Evolutionary conservation across 2,888 invertebrate species (phyloP), one percentile per base, ranked within the genome.

Genomic region (Thymelicus acteon): DNA sequence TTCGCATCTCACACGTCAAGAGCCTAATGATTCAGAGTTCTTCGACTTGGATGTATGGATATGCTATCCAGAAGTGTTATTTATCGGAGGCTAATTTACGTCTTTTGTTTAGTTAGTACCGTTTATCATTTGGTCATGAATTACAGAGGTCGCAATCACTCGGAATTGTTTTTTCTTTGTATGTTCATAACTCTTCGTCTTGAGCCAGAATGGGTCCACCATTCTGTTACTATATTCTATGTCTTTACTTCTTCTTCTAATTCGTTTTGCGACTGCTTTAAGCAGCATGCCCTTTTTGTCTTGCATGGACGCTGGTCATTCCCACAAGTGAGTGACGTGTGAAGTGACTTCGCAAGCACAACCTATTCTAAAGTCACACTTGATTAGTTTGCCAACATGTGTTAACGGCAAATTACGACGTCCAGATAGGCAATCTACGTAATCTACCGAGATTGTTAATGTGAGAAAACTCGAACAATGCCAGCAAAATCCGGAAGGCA

Each of bases 381-480:
- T 60, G 67, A 60, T 62, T 54, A 69, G 69, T 39, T 58, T 48
- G 12, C 57, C 37, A 62, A 69, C 57, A 69, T 39, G 31, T 57
- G 48, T 48, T 62, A 69, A 63, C 54, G 10, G 62, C n/a, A 62
- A 57, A 60, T 60, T 60, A 70, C 70, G 39, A 58, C 69, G 60
- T 60, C 70, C 49, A 64, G 70, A 64, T 60, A 70, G 64, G 60
- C 76, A 77, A 79, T 79, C 73, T 77, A 75, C 65, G 71, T 71
- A 69, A 64, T 65, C 72, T 66, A 61, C 60, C 65, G 60, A 65
- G 70, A 72, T 72, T 75, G 78, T 80, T 85, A 85, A 88, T 89
- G 90, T 91, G 91, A 88, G 91, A 91, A 88, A 79, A 77, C 65
- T 75, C 73, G 84, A 85, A 91, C 90, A 91, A 90, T 88, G 82